These are phyloP conservation scores for Calephelis perditalis DNA, from an alignment of 2,888 invertebrate species.

Conservation along the genomic window DNA sequence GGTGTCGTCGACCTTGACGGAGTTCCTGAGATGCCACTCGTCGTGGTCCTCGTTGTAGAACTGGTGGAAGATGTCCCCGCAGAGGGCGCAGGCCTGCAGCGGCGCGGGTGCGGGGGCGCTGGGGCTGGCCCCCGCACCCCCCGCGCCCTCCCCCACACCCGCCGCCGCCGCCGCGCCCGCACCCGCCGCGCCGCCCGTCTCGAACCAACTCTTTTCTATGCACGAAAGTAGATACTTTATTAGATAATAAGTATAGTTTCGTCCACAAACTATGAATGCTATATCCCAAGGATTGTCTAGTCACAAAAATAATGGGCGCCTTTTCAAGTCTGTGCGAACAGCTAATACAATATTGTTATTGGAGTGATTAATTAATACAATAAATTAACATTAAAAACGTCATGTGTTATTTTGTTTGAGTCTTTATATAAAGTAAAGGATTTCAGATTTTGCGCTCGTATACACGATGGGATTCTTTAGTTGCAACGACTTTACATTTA, in stretches of 20 bases:
- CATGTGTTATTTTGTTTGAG: no score
- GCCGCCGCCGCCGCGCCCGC: slow-evolving; percentile 42
- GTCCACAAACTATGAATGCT: slow-evolving; percentile 19
- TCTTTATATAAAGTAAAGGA: no score
- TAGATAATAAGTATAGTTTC: slow-evolving; percentile 19
- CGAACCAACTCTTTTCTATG: slow-evolving; percentile 92
- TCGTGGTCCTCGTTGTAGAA: slow-evolving; percentile 98
- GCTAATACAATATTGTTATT: no score
- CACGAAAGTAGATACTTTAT: no score
- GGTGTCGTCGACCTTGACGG: slow-evolving; percentile 84
- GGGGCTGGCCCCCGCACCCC: slow-evolving; percentile 75
- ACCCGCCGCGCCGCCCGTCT: slow-evolving; percentile 80
- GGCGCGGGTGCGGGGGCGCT: slow-evolving; percentile 84
- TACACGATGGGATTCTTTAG: no score
- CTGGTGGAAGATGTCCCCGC: slow-evolving; percentile 95
- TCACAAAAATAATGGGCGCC: no score
- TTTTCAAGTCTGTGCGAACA: no score
- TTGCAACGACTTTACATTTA: no score
- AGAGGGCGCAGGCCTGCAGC: slow-evolving; percentile 85
- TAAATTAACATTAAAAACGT: no score
- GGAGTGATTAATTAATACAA: no score
- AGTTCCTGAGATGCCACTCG: slow-evolving; percentile 96
- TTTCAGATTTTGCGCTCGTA: no score
- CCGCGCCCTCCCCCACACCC: slow-evolving; percentile 42
- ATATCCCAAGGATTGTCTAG: no score